Evolutionary conservation across 2,888 invertebrate species (phyloP).

Genomic region (Melikaiella ostensackeni): DNA sequence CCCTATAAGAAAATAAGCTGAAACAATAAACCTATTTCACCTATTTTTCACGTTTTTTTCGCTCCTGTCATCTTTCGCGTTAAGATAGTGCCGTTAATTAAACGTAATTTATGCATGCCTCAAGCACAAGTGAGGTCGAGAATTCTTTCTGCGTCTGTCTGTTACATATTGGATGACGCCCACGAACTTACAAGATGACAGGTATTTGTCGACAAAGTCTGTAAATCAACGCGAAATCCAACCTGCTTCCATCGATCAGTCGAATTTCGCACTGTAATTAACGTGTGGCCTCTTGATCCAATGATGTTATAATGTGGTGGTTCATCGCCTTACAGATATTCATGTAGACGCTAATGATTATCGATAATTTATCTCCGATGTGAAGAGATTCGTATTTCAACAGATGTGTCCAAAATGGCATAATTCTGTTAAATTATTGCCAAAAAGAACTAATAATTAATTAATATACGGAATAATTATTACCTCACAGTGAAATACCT

Average conservation of each 20-base stretch:
- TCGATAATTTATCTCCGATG: neutral
- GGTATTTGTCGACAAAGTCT: conserved; percentile 5
- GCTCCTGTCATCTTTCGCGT: conserved; percentile 36
- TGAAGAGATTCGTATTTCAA: neutral
- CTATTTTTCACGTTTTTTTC: conserved; percentile 29
- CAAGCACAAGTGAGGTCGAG: neutral
- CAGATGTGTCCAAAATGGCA: neutral
- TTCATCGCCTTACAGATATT: neutral
- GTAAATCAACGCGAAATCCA: conserved; percentile 7
- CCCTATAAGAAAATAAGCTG: too few species aligned
- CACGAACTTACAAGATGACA: neutral
- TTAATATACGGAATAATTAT: neutral
- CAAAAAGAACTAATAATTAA: neutral
- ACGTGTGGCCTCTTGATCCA: neutral
- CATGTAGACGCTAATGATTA: neutral
- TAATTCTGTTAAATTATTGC: neutral
- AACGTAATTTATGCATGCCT: neutral
- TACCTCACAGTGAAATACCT: neutral
- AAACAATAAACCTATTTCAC: too few species aligned
- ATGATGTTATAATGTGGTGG: neutral
- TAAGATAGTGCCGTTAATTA: neutral
- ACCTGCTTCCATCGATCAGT: conserved; percentile 1
- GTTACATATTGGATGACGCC: neutral
- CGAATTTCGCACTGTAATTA: conserved; percentile 7
- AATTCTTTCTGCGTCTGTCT: neutral